Evolutionary conservation across 2,797 vertebrate species (phyloP), one percentile per base, ranked within the genome.

Genomic region (Syncerus caffer): DNA sequence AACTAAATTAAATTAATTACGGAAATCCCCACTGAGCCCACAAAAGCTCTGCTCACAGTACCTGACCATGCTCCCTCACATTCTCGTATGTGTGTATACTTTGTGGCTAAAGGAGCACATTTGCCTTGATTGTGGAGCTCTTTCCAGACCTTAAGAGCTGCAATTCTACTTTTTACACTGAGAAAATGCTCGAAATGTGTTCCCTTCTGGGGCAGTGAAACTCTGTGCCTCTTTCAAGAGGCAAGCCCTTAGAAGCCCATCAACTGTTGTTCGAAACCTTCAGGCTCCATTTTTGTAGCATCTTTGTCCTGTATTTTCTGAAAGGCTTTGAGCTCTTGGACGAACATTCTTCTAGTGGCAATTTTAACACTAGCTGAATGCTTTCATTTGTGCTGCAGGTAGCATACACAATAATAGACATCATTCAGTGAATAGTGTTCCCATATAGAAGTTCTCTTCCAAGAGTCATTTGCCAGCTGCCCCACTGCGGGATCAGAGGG

Each of bases 161-260:
- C 34, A 47, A 19, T 60, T 91, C 80, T 42, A 80, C 42, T 80
- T 95, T 89, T 96, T 34, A 92, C 38, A 71, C 51, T 94, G 79
- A 64, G 47, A 93, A 97, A 97, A 79, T 88, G 8, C 45, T 94
- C 58, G 67, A 92, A 97, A 92, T 60, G 27, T 89, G 34, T 90
- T 93, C 12, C 80, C 82, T 88, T 90, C 17, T 23, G 11, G 53
- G 29, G 16, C 15, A 80, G 34, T 25, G 76, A 71, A 96, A 92
- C 60, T 82, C 1, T n/a, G 27, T 58, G 58, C 67, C 50, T 51
- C 85, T 67, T 95, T 92, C 51, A 80, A 93, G 58, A 95, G 45
- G 64, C 50, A 89, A 74, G 64, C 7, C 58, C 78, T 92, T 87
- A 29, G 79, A 85, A 83, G 67, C 19, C 82, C 53, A 96, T 88